Conservation (phyloP, 2,797 vertebrate genomes). For the Corythornis leucogaster region DNA sequence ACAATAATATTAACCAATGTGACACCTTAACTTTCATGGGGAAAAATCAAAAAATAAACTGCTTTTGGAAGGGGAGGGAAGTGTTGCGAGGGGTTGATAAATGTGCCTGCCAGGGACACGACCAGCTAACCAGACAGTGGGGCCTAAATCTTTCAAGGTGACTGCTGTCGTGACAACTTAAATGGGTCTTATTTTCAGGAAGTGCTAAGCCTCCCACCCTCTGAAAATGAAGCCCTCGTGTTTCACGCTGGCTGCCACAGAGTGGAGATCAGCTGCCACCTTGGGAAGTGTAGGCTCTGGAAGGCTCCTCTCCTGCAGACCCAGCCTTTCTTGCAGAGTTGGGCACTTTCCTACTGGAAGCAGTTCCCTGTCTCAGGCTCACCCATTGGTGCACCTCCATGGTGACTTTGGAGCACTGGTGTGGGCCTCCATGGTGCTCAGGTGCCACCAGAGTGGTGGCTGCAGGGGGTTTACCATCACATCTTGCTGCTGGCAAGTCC, state of each 20-base stretch:
- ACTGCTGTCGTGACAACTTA: constrained; percentile 41
- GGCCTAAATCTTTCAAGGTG: constrained; percentile 55
- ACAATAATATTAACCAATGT: background rate
- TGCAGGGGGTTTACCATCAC: background rate
- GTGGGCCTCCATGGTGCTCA: background rate
- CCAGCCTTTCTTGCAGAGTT: background rate
- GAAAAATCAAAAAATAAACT: background rate
- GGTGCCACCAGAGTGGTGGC: background rate
- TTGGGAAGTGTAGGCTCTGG: background rate
- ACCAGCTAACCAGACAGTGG: background rate
- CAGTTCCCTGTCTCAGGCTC: background rate
- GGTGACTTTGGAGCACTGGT: background rate
- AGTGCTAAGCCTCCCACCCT: constrained; percentile 47
- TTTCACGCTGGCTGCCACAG: background rate
- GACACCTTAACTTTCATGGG: background rate
- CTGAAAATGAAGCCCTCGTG: constrained; percentile 37
- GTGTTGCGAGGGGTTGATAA: background rate
- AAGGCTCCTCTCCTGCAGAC: background rate
- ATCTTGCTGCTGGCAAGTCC: background rate
- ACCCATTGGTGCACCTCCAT: fast-evolving
- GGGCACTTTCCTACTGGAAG: background rate
- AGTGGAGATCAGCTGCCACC: background rate
- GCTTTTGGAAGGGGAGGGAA: background rate
- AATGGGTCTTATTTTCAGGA: constrained; percentile 47
- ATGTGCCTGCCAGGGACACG: background rate